Conservation (phyloP, 2,888 invertebrate species). For the Brachypterus glaber region DNA sequence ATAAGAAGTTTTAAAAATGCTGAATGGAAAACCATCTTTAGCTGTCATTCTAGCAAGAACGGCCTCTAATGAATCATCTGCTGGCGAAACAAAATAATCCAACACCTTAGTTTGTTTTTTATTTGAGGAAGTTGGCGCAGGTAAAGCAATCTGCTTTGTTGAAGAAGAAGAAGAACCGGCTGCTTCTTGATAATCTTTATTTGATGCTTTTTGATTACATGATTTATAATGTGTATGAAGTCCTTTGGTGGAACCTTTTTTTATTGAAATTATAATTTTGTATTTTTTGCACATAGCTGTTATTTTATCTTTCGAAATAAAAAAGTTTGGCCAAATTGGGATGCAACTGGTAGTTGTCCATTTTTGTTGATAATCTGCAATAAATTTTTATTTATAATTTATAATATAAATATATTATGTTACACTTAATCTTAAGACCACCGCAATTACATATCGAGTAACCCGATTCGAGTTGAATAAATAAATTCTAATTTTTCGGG, state of each 20-base stretch:
- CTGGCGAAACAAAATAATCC: conserved; percentile 9
- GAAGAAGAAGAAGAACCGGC: conserved; percentile 1
- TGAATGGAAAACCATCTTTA: conserved; percentile 9
- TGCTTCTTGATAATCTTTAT: conserved; percentile 1
- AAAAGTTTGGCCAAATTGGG: conserved; percentile 8
- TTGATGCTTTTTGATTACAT: neutral
- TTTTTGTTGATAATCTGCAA: too few species aligned
- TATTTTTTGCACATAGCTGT: conserved; percentile 7
- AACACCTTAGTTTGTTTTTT: conserved; percentile 6
- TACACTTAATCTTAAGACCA: too few species aligned
- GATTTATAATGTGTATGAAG: conserved; percentile 7
- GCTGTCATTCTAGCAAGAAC: conserved; percentile 11
- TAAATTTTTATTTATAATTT: neutral
- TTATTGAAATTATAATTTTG: conserved; percentile 4
- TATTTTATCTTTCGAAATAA: conserved; percentile 8
- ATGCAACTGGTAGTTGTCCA: too few species aligned
- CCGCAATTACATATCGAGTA: too few species aligned
- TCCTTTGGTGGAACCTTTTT: conserved; percentile 7
- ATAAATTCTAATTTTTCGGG: too few species aligned
- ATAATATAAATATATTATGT: too few species aligned
- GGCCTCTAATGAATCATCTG: conserved; percentile 5
- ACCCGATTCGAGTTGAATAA: too few species aligned
- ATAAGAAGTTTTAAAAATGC: conserved; percentile 9
- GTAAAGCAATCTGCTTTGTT: neutral
- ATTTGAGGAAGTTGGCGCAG: conserved; percentile 3